Evolutionary conservation across 2,888 invertebrate genomes (phyloP).

Genomic region (Dryobotodes eremita): DNA sequence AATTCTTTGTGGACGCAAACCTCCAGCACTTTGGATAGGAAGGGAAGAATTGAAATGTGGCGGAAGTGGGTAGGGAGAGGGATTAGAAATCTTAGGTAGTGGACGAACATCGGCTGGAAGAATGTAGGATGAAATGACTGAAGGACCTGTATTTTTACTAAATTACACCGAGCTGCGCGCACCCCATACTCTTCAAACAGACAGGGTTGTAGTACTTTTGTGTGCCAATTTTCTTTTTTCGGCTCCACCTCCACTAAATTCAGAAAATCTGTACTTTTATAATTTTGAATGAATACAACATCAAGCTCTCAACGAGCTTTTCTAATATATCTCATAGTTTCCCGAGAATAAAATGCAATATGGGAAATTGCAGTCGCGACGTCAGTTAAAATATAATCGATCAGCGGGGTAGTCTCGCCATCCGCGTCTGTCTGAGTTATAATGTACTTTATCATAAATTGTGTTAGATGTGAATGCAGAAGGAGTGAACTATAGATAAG

Average conservation of each 20-base stretch:
- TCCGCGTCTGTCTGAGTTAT: background rate
- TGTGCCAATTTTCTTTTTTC: background rate
- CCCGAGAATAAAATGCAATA: background rate
- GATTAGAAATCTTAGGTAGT: no score
- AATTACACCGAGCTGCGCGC: background rate
- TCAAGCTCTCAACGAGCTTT: background rate
- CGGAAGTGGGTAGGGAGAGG: no score
- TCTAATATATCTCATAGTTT: background rate
- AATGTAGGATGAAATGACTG: background rate
- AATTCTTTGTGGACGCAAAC: no score
- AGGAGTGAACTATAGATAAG: background rate
- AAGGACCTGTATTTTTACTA: background rate
- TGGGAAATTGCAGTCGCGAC: background rate
- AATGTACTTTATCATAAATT: background rate
- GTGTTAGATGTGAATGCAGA: background rate
- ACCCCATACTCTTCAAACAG: background rate
- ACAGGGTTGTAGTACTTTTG: background rate
- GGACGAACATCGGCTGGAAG: no score
- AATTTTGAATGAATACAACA: background rate
- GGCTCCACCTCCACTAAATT: no score
- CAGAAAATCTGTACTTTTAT: background rate
- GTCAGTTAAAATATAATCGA: background rate
- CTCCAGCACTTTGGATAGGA: no score
- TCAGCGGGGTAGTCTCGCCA: background rate
- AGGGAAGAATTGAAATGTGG: no score